A percentile compares a stretch with the other conserved stretches of the same genome.
phyloP scores from a whole-genome alignment of 2,113 vertebrate genomes.

The Cynopterus brachyotis region DNA sequence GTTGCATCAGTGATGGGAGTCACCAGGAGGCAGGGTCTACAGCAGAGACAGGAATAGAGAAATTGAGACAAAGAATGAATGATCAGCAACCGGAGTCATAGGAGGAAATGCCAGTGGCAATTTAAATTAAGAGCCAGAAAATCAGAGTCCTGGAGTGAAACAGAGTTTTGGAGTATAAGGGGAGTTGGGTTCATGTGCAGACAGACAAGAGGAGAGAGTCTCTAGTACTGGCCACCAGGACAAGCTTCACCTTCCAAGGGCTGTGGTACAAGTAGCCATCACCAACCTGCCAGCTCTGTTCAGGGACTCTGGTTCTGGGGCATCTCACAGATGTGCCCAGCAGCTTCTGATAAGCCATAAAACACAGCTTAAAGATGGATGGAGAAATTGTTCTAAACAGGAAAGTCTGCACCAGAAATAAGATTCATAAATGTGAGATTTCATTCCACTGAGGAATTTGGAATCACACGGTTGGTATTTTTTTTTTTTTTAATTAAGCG shows the following conservation, averaged over 20 bases:
- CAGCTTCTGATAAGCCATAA: not conserved
- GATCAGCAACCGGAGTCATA: not conserved
- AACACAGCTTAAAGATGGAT: not conserved
- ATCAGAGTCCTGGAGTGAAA: not conserved
- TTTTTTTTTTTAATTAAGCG: not conserved
- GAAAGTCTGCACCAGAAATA: not conserved
- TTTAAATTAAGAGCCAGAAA: not conserved
- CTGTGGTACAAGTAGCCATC: not conserved
- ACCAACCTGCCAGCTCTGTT: not conserved
- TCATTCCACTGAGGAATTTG: not conserved
- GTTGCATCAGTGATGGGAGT: not conserved
- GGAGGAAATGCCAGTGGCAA: not conserved
- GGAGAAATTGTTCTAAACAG: not conserved
- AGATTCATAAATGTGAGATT: not conserved
- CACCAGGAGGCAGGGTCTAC: not conserved
- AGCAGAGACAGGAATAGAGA: not conserved
- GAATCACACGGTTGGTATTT: not conserved
- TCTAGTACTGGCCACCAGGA: not conserved
- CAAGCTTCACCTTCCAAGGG: not conserved
- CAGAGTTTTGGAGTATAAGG: not conserved
- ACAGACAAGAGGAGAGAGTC: not conserved
- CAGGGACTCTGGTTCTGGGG: fast-evolving
- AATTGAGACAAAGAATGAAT: not conserved
- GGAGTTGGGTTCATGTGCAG: not conserved
- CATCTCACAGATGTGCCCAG: not conserved